Evolutionary conservation across 2,113 vertebrate genomes (phyloP).

Genomic region (Sinocyclocheilus anshuiensis): DNA sequence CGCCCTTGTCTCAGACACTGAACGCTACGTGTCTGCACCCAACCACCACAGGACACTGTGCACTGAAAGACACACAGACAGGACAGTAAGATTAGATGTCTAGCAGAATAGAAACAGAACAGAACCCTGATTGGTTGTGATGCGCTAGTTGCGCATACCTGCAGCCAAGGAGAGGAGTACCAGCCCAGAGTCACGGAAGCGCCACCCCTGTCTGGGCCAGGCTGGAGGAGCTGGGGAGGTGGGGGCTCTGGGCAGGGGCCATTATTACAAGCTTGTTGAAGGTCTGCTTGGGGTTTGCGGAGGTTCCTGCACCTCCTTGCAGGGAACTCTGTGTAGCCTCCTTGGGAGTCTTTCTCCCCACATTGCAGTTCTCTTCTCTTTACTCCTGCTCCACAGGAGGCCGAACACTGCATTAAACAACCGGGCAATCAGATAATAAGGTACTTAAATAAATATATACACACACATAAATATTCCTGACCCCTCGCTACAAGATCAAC

Average conservation of each 20-base stretch:
- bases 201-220: conserved; percentile 58
- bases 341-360: conserved; percentile 80
- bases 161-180: conserved; percentile 94
- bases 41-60: conserved; percentile 93
- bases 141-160: conserved; percentile 72
- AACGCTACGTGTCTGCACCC: conserved; percentile 85
- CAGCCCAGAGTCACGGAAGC: conserved; percentile 75
- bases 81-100: not conserved
- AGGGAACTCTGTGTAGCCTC: conserved; percentile 84
- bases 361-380: conserved; percentile 86
- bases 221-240: conserved; percentile 1
- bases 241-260: conserved; percentile 74
- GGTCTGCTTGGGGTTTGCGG: conserved; percentile 78
- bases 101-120: not conserved
- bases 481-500: conserved; percentile 29
- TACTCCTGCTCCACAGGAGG: conserved; percentile 84
- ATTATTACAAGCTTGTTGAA: conserved; percentile 84
- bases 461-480: not conserved
- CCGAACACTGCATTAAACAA: conserved; percentile 82
- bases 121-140: not conserved
- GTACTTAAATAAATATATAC: not conserved
- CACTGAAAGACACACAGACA: conserved; percentile 77
- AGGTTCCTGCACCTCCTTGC: conserved; percentile 86
- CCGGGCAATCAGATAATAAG: not conserved
- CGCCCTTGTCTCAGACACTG: conserved; percentile 90